These are phyloP conservation scores for Acanthopagrus latus DNA, from an alignment of 2,797 vertebrate genomes.

Conservation along the genomic window DNA sequence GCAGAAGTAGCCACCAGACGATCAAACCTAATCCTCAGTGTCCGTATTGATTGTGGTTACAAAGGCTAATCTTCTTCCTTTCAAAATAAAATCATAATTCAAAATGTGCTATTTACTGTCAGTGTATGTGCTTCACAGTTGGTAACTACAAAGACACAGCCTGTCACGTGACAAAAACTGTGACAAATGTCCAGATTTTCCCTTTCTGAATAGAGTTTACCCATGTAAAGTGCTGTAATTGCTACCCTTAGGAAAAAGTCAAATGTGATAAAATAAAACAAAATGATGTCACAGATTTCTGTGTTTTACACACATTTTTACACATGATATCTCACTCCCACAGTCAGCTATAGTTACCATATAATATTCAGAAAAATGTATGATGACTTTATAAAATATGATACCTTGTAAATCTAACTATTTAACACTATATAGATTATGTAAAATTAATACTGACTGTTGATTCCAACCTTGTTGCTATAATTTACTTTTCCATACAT, in stretches of 20 bases:
- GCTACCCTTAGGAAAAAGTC: too few species aligned
- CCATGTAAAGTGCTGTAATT: neutral
- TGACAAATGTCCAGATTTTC: neutral
- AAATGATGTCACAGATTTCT: too few species aligned
- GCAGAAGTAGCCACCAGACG: neutral
- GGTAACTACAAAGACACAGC: neutral
- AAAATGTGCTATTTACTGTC: neutral
- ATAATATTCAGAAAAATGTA: neutral
- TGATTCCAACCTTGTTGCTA: too few species aligned
- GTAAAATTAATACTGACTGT: too few species aligned
- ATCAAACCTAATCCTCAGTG: neutral
- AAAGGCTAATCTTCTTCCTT: neutral
- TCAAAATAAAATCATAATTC: neutral
- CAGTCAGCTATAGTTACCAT: neutral
- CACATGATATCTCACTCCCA: too few species aligned
- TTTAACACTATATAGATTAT: neutral
- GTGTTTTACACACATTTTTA: too few species aligned
- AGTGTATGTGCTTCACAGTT: neutral
- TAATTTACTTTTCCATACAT: too few species aligned
- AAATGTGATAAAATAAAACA: too few species aligned
- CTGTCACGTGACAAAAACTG: neutral
- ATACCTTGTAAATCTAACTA: neutral
- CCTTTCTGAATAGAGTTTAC: neutral
- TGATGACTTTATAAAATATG: neutral
- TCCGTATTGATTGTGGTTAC: neutral